These are phyloP conservation scores for Balearica regulorum DNA, from an alignment of 2,797 vertebrate species.

Conservation along the genomic window DNA sequence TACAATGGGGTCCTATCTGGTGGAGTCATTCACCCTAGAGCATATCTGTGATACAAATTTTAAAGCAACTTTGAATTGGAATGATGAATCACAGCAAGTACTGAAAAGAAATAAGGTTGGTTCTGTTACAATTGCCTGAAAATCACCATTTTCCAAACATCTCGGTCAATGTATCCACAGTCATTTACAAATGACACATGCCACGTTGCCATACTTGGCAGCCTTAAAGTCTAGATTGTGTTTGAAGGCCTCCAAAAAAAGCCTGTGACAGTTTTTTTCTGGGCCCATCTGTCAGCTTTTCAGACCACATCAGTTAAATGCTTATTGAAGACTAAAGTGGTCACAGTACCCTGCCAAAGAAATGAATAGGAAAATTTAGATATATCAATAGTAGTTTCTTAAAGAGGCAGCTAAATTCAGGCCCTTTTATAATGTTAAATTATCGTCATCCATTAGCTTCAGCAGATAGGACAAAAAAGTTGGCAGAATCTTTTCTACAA, in stretches of 20 bases:
- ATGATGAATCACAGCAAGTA: background rate
- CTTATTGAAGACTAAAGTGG: background rate
- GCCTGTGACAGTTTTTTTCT: background rate
- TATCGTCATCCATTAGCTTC: background rate
- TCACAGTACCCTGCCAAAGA: background rate
- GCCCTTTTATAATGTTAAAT: background rate
- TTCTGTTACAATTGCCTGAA: background rate
- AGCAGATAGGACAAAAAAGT: background rate
- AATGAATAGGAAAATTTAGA: background rate
- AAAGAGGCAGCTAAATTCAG: background rate
- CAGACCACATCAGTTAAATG: background rate
- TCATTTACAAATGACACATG: background rate
- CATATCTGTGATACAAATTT: background rate
- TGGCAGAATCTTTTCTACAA: background rate
- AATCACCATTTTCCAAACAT: background rate
- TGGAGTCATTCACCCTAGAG: background rate
- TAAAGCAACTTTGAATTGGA: background rate
- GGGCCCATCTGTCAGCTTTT: background rate
- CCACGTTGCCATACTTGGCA: background rate
- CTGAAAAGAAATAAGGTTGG: background rate
- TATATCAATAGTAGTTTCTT: background rate
- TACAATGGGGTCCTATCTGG: background rate
- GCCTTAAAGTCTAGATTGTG: background rate
- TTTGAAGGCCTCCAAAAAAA: background rate
- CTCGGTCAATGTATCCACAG: background rate